Percentiles rank a stretch among this genome's conserved stretches.
These are phyloP conservation scores for Diabrotica undecimpunctata DNA, from an alignment of 1,140 invertebrate genomes.

Conservation along the genomic window DNA sequence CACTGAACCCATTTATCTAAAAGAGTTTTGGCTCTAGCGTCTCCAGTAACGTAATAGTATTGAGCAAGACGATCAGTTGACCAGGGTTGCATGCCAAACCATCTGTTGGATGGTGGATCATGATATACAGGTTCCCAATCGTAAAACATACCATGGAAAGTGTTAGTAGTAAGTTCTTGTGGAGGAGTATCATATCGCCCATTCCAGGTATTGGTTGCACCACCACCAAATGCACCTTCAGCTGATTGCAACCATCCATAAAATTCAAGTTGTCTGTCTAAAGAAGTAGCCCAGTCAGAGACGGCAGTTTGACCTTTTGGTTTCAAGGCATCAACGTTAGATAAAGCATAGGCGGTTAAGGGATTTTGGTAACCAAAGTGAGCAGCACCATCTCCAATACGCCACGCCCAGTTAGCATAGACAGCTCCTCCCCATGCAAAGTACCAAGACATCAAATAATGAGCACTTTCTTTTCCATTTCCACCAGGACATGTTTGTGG, in stretches of 20 bases:
- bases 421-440: conserved; percentile 29
- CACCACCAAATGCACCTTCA: conserved; percentile 29
- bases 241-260: conserved; percentile 26
- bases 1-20: conserved; percentile 27
- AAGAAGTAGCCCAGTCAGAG: conserved; percentile 24
- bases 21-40: conserved; percentile 21
- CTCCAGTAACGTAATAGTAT: conserved; percentile 29
- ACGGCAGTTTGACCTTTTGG: conserved; percentile 29
- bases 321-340: conserved; percentile 22
- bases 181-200: conserved; percentile 27
- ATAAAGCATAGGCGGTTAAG: conserved; percentile 29
- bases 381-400: conserved; percentile 32
- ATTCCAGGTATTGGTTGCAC: conserved; percentile 30
- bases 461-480: conserved; percentile 29
- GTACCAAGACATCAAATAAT: conserved; percentile 31
- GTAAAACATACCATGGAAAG: conserved; percentile 34
- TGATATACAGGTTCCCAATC: conserved; percentile 32
- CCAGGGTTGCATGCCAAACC: conserved; percentile 32
- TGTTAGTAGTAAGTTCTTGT: conserved; percentile 18
- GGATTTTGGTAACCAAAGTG: conserved; percentile 34
- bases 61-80: conserved; percentile 30
- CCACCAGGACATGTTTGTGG: conserved; percentile 20
- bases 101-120: conserved; percentile 33
- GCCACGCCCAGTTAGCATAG: conserved; percentile 26
- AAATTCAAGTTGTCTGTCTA: conserved; percentile 28